Evolutionary conservation across 53 echinoderm and acorn worm species (phyloP), one percentile per base, ranked within the genome.

Genomic region (Glandiceps talaboti): DNA sequence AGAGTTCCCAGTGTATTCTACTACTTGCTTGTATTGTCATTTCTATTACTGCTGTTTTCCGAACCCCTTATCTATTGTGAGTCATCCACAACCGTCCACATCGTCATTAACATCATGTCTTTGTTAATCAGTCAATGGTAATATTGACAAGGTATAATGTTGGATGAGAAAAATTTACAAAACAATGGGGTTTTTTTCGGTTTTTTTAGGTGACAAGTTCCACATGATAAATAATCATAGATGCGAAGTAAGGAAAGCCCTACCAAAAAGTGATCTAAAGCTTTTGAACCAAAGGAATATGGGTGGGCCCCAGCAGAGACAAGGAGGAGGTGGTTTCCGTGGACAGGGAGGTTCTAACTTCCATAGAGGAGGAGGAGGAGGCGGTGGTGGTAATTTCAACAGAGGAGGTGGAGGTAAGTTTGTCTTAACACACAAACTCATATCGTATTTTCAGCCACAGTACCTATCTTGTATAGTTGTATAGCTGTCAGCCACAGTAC

Each of bases 241-340:
- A 14, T 82, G 86, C 14, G 92, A 92, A 30, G 90, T 86, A 64
- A 92, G 90, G 83, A 89, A 87, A 33, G 92, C 92, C 1, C 85
- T 90, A 25, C 92, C 90, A 0, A 85, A 87, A 82, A 85, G 83
- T 74, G 85, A 79, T n/a, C 45, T 32, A 26, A 80, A 31, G 29
- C 6, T 28, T 28, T 30, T 26, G 30, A 20, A 30, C 6, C 20
- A 6, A 45, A 76, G 26, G 76, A 14, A 82, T 25, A 28, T 28
- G 12, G 74, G 82, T 30, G 75, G 45, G 31, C 30, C 33, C 20
- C 28, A 33, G 26, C 33, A 45, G n/a, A 29, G 30, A 12, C 30
- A 26, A 29, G 30, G 31, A 29, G 27, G 29, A 31, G 29, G 29
- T 79, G 79, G 29, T 31, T 28, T n/a, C 27, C 29, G 30, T 31